Evolutionary conservation across 2,113 vertebrate species (phyloP), one percentile per base, ranked within the genome.

Genomic region (Aphelocoma coerulescens): DNA sequence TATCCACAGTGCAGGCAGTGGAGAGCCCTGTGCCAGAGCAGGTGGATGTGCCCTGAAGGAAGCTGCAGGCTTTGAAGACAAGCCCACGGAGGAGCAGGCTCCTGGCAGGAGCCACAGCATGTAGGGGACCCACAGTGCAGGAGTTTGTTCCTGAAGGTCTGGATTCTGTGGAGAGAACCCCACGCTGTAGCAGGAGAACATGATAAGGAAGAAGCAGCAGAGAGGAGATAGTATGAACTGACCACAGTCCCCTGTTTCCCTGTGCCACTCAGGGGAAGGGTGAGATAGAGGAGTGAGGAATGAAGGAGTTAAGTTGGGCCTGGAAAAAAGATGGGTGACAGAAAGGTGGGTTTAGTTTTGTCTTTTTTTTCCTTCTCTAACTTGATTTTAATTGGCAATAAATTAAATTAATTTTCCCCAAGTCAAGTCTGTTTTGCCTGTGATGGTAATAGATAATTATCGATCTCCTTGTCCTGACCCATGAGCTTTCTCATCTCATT

Each of bases 91-190:
- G 67, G 55, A 63, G 28, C 30, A 22, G 17, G 14, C 15, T 33
- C 21, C 33, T 57, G 49, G 9, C 27, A 63, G 54, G 32, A 61
- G 41, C 28, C 81, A 11, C n/a, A 51, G 66, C 20, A 26, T 7
- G 2, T 20, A 26, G 19, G 17, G 15, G 4, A 20, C 10, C 7
- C 26, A 14, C 0, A 0, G 17, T 3, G 8, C 46, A 44, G 11
- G 5, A 28, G 7, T 58, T 75, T 72, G 27, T 62, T 66, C 35
- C 58, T 54, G n/a, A 35, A 76, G 32, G 30, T 12, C 22, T 44
- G 49, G n/a, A 33, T 32, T 39, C 37, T 35, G 3, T 13, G 26
- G 32, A 32, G 55, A 43, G 30, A 30, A 57, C 20, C 10, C 28
- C 35, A 18, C 0, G 1, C 3, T 24, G 11, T 22, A 46, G 18